A percentile compares a stretch with the other conserved stretches of the same genome.
phyloP scores from a whole-genome alignment of 1,140 invertebrate genomes.

The Papilio glaucus region DNA sequence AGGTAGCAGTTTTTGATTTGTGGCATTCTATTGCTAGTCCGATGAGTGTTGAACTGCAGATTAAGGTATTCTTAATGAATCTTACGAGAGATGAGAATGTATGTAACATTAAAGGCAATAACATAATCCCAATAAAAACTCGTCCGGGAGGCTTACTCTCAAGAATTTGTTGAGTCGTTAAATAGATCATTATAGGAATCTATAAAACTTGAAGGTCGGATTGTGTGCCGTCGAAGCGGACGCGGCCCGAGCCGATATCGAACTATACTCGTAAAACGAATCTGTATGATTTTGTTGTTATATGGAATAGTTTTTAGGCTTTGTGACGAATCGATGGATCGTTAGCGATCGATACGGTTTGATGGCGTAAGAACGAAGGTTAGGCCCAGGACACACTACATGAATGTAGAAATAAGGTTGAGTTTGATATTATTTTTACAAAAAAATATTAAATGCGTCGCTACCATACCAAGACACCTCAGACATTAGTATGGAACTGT shows the following conservation, averaged over 20 bases:
- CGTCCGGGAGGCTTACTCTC: slow-evolving; percentile 1
- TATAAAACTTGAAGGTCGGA: slow-evolving; percentile 33
- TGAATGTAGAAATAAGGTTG: background rate
- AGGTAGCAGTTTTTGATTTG: too few relatives aligned
- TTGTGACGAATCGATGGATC: slow-evolving; percentile 68
- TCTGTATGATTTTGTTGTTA: slow-evolving; percentile 58
- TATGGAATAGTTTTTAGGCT: slow-evolving; percentile 73
- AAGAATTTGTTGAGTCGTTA: slow-evolving; percentile 35
- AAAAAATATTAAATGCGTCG: too few relatives aligned
- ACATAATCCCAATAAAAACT: slow-evolving; percentile 16
- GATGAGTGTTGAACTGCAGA: too few relatives aligned
- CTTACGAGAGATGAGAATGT: too few relatives aligned
- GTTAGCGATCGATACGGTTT: slow-evolving; percentile 72
- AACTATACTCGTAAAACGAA: slow-evolving; percentile 39
- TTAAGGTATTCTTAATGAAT: too few relatives aligned
- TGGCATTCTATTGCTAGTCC: too few relatives aligned
- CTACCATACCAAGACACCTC: too few relatives aligned
- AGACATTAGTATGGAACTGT: too few relatives aligned
- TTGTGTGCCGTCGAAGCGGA: slow-evolving; percentile 6
- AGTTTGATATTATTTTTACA: background rate
- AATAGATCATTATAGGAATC: slow-evolving; percentile 32
- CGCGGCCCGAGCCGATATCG: background rate
- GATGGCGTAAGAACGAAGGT: slow-evolving; percentile 64
- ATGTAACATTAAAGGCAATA: slow-evolving; percentile 5
- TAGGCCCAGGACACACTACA: slow-evolving; percentile 44